Conservation (phyloP, 2,797 vertebrate species). For the Sebastes variabilis region DNA sequence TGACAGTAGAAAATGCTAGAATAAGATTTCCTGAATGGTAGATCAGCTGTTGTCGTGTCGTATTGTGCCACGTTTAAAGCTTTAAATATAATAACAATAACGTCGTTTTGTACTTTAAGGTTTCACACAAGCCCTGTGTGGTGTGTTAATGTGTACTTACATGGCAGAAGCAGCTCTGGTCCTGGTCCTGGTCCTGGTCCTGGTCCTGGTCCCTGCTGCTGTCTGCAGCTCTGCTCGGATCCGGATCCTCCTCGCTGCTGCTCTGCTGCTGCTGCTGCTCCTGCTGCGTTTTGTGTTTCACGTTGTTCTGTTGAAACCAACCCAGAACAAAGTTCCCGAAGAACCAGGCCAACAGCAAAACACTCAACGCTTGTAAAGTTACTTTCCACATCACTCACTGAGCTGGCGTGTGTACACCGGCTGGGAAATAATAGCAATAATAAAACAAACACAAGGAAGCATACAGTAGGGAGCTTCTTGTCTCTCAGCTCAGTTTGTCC, state of each 20-base stretch:
- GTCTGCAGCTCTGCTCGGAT: constrained; percentile 2
- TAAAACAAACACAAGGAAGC: background rate
- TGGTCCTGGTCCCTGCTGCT: background rate
- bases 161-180: constrained; percentile 85
- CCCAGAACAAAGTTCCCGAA: constrained; percentile 65
- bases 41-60: background rate
- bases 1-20: constrained; percentile 75
- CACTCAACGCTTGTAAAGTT: constrained; percentile 31
- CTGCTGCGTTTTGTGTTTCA: constrained; percentile 46
- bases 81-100: fast-evolving
- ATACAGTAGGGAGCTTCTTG: background rate
- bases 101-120: too few relatives aligned
- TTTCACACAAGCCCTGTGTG: too few relatives aligned
- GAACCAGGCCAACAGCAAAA: constrained; percentile 63
- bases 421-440: background rate
- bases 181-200: constrained; percentile 26
- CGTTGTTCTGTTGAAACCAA: constrained; percentile 72
- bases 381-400: constrained; percentile 71
- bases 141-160: constrained; percentile 55
- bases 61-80: background rate
- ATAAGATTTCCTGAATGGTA: constrained; percentile 5
- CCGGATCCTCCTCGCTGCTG: constrained; percentile 7
- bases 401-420: background rate
- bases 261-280: too few relatives aligned
- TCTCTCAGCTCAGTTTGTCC: background rate